phyloP scores from a whole-genome alignment of 1,140 invertebrate genomes.

The Lethrus apterus region DNA sequence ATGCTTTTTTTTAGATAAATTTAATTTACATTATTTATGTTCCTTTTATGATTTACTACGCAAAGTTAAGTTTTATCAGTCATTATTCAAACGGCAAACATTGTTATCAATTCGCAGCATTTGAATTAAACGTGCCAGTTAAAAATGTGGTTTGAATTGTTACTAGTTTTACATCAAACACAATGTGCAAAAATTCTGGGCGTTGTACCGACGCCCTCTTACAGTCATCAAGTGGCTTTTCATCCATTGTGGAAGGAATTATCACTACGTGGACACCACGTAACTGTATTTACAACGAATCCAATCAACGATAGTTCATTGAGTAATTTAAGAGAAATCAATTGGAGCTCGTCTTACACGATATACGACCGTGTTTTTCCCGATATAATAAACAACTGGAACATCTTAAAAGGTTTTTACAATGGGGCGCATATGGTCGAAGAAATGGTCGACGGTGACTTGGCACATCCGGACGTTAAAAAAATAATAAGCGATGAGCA shows the following conservation, averaged over 20 bases:
- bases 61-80: too few species aligned
- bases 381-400: not conserved
- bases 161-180: too few species aligned
- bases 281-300: conserved; percentile 33
- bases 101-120: too few species aligned
- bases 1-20: too few species aligned
- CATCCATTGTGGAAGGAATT: conserved; percentile 27
- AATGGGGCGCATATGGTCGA: not conserved
- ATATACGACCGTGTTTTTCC: too few species aligned
- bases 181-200: conserved; percentile 21
- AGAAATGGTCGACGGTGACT: conserved; percentile 3
- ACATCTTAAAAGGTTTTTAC: not conserved
- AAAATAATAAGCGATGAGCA: conserved; percentile 17
- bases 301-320: conserved; percentile 23
- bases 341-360: conserved; percentile 7
- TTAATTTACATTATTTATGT: too few species aligned
- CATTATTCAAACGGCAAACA: too few species aligned
- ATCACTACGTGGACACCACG: conserved; percentile 31
- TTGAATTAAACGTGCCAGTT: too few species aligned
- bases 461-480: conserved; percentile 20
- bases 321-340: conserved; percentile 25
- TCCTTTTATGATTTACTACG: too few species aligned
- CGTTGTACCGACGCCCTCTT: conserved; percentile 19
- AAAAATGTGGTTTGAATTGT: too few species aligned
- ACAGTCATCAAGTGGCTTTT: conserved; percentile 22